Evolutionary conservation across 2,888 invertebrate genomes (phyloP), one percentile per base, ranked within the genome.

Genomic region (Eudemis profundana): DNA sequence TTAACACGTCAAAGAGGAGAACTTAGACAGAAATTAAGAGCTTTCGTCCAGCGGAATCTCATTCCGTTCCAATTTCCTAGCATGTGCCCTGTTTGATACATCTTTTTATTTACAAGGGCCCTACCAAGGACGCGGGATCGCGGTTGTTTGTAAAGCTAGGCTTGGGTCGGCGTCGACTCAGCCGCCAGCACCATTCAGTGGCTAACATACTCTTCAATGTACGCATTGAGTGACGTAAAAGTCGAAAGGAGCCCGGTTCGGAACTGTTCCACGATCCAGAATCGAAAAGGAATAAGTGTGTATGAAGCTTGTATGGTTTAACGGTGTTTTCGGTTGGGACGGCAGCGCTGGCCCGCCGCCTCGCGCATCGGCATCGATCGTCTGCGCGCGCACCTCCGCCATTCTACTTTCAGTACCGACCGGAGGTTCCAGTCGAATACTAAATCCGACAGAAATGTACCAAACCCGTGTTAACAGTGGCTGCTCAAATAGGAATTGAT

Each of bases 181-280:
- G 72, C 61, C 69, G 73, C 72, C 65, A 75, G 72, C 75, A 78
- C 77, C 79, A 82, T 80, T 82, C 78, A 83, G 74, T 74, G 74
- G 75, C 66, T 77, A 76, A 76, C 78, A 70, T 73, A 79, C 78
- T 83, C 82, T 79, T 86, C 87, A 86, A 88, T 89, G 90, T 90
- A 90, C 90, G 90, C 90, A 89, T 83, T 80, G 81, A 81, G 84
- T 90, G 90, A 90, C 90, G 90, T 90, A 90, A 89, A 90, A 85
- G 81, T 84, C 82, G 82, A 77, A 80, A 79, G 81, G 82, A 81
- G 78, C 82, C 83, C 81, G 83, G 81, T 82, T 77, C 67, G 67
- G 76, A 79, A 78, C 79, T 7, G 42, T 56, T 29, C 12, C 8
- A 56, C n/a, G 27, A 15, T n/a, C 29, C n/a, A 29, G 29, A 19